These are phyloP conservation scores for Lepidurus packardi DNA, from an alignment of 1,140 invertebrate species.

Conservation along the genomic window DNA sequence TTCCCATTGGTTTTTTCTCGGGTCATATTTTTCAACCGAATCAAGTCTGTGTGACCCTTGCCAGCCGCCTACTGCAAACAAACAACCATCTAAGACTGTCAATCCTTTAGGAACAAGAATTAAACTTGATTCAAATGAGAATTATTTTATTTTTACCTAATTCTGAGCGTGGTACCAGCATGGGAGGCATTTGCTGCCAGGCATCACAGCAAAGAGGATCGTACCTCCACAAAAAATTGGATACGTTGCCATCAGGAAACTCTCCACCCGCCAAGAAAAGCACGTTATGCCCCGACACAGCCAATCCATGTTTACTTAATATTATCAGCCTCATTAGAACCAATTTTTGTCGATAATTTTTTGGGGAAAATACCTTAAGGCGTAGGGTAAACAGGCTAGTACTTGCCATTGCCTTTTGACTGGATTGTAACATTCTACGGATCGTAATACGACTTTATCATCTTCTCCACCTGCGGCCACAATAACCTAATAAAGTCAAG, in stretches of 20 bases:
- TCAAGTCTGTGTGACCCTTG: constrained; percentile 50
- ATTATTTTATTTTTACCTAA: constrained; percentile 43
- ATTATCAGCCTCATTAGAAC: constrained; percentile 31
- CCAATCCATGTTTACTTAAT: constrained; percentile 51
- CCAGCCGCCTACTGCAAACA: constrained; percentile 55
- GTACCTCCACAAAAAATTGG: constrained; percentile 50
- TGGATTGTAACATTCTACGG: constrained; percentile 52
- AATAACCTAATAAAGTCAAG: constrained; percentile 46
- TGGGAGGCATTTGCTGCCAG: constrained; percentile 53
- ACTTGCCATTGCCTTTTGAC: constrained; percentile 44
- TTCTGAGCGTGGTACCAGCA: constrained; percentile 50
- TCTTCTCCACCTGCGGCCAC: constrained; percentile 54
- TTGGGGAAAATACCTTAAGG: constrained; percentile 38
- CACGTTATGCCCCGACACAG: constrained; percentile 51
- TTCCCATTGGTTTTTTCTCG: constrained; percentile 43
- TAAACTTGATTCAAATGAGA: constrained; percentile 11
- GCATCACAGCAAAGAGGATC: constrained; percentile 49
- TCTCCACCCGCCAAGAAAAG: constrained; percentile 55
- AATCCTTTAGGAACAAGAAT: constrained; percentile 43
- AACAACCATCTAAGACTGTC: constrained; percentile 48
- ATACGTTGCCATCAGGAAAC: constrained; percentile 53
- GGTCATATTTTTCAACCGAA: constrained; percentile 52
- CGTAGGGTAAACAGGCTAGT: constrained; percentile 48
- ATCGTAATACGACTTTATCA: constrained; percentile 53
- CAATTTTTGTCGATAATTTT: not conserved